These are phyloP conservation scores for Cataglyphis albicans DNA, from an alignment of 2,888 invertebrate species.

Conservation along the genomic window DNA sequence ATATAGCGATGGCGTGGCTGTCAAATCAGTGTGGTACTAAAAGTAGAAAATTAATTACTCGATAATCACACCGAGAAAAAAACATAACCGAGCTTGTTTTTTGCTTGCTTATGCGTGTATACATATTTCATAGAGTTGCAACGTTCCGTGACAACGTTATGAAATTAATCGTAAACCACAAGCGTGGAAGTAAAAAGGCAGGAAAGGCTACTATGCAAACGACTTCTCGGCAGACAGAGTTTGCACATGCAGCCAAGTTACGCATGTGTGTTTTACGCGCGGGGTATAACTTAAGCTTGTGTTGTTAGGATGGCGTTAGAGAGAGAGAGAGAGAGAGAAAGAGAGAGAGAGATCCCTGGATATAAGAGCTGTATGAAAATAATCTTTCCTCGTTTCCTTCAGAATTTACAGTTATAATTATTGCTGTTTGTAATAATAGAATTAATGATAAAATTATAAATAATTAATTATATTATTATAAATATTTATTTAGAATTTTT, in stretches of 20 bases:
- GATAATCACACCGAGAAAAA: constrained; percentile 36
- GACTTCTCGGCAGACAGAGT: constrained; percentile 48
- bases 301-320: constrained; percentile 34
- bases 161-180: constrained; percentile 55
- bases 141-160: constrained; percentile 45
- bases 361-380: neutral
- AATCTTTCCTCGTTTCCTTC: neutral
- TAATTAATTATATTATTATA: neutral
- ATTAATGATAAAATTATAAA: neutral
- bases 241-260: constrained; percentile 47
- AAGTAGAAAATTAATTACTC: constrained; percentile 39
- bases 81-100: neutral
- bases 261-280: constrained; percentile 18
- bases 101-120: neutral
- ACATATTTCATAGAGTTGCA: constrained; percentile 36
- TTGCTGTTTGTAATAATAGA: neutral
- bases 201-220: constrained; percentile 39
- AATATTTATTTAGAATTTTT: neutral
- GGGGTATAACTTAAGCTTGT: constrained; percentile 19
- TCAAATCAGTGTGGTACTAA: constrained; percentile 30
- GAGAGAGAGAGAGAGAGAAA: neutral
- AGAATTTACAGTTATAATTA: constrained; percentile 31
- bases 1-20: neutral
- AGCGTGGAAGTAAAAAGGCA: constrained; percentile 45
- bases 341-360: too few species aligned